Percentiles rank a stretch among this genome's conserved stretches.
These are phyloP conservation scores for Willowsia nigromaculata DNA, from an alignment of 2,888 invertebrate genomes.

Conservation along the genomic window DNA sequence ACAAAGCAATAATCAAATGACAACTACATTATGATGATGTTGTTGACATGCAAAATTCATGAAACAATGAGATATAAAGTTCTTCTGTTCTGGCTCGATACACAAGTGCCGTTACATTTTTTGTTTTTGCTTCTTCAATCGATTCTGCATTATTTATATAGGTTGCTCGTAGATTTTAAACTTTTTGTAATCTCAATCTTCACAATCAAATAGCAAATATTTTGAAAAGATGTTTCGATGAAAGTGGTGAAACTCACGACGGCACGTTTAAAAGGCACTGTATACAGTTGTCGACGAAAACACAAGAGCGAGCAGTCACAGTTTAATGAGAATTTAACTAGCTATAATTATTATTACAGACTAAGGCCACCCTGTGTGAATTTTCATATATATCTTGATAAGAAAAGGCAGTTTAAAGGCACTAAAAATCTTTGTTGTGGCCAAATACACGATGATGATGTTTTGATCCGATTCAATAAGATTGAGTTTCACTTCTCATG, in stretches of 20 bases:
- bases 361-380: slow-evolving; percentile 20
- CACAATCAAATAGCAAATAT: not conserved
- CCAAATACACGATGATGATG: not conserved
- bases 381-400: not conserved
- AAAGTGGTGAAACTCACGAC: slow-evolving; percentile 9
- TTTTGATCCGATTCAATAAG: slow-evolving; percentile 14
- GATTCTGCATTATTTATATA: not conserved
- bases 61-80: not conserved
- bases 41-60: not conserved
- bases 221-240: not conserved
- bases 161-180: not conserved
- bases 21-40: not conserved
- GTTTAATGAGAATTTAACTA: slow-evolving; percentile 26
- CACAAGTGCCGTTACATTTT: not conserved
- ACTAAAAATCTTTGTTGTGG: not conserved
- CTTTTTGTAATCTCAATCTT: not conserved
- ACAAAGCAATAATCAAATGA: slow-evolving; percentile 25
- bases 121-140: not conserved
- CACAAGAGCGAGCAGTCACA: not conserved
- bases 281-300: not conserved
- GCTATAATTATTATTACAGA: not conserved
- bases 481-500: slow-evolving; percentile 27
- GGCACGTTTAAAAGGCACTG: not conserved
- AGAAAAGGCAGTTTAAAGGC: slow-evolving; percentile 23
- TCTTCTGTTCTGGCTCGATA: slow-evolving; percentile 1